Percentiles rank a stretch among this genome's conserved stretches.
phyloP scores from a whole-genome alignment of 2,888 invertebrate genomes.

The Cylindroiulus punctatus region DNA sequence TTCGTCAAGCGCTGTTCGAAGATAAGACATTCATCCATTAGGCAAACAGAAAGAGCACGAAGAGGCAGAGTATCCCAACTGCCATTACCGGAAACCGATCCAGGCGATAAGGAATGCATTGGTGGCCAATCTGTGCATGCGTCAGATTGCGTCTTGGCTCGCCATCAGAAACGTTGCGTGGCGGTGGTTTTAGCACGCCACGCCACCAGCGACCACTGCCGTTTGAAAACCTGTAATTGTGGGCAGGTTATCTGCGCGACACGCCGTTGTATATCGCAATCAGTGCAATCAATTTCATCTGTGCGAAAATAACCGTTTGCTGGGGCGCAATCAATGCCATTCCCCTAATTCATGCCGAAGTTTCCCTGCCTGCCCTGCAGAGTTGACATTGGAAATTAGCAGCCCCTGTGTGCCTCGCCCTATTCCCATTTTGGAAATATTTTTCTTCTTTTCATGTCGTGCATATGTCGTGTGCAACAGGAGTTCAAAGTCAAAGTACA shows the following conservation, averaged over 20 bases:
- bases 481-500: too few relatives aligned
- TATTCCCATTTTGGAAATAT: too few relatives aligned
- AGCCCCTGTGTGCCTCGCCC: too few relatives aligned
- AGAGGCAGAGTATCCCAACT: background rate
- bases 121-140: background rate
- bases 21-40: conserved; percentile 32
- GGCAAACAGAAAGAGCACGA: background rate
- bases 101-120: background rate
- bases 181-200: background rate
- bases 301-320: background rate
- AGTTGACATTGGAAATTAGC: too few relatives aligned
- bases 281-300: background rate
- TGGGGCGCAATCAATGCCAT: too few relatives aligned
- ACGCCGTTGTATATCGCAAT: background rate
- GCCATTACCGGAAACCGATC: conserved; percentile 13
- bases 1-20: conserved; percentile 2
- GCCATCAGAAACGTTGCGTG: background rate
- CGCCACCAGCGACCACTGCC: background rate
- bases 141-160: background rate
- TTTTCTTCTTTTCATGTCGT: too few relatives aligned
- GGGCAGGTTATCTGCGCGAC: background rate
- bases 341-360: too few relatives aligned
- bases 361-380: too few relatives aligned
- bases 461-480: too few relatives aligned
- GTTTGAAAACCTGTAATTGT: background rate